Evolutionary conservation across 2,888 invertebrate species (phyloP), one percentile per base, ranked within the genome.

Genomic region (Papilio protenor): DNA sequence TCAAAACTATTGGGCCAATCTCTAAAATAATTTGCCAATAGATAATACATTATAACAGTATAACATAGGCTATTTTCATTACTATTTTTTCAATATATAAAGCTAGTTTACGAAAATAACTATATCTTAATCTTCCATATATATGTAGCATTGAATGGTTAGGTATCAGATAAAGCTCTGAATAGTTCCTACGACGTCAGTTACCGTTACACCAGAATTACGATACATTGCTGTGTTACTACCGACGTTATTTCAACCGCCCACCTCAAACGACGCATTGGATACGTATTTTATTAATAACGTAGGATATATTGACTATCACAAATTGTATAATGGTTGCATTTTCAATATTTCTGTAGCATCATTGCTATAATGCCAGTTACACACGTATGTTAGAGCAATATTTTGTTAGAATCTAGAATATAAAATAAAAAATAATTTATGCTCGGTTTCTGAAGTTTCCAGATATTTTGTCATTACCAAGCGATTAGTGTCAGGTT

Each of bases 141-240:
- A 71, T 57, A 47, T 57, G 55, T 40, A 33, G 59, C 40, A 23
- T 71, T 59, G 49, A 61, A 52, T 71, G 52, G 49, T 27, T 18
- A 21, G 45, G 10, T 45, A 57, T 55, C 55, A 18, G 23, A 75
- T 40, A 69, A n/a, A 59, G 27, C 14, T 57, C 21, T 10, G 40
- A 16, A 16, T 33, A 71, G 75, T 76, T 76, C 76, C 71, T 71
- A 76, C 76, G 71, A 70, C 57, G 57, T 66, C 16, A 23, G 55
- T 40, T 70, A 59, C 27, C 57, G 57, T 12, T 70, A 59, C 11
- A 40, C 40, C 70, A 14, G 52, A 57, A 59, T 57, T 45, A 57
- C 21, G 55, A 1, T 47, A 12, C 23, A 66, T 66, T 64, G 49
- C 70, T 18, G 70, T 45, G 45, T 16, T 49, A 71, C 8, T 49